These are phyloP conservation scores for Metacarcinus magister DNA, from an alignment of 2,888 invertebrate genomes.

Conservation along the genomic window DNA sequence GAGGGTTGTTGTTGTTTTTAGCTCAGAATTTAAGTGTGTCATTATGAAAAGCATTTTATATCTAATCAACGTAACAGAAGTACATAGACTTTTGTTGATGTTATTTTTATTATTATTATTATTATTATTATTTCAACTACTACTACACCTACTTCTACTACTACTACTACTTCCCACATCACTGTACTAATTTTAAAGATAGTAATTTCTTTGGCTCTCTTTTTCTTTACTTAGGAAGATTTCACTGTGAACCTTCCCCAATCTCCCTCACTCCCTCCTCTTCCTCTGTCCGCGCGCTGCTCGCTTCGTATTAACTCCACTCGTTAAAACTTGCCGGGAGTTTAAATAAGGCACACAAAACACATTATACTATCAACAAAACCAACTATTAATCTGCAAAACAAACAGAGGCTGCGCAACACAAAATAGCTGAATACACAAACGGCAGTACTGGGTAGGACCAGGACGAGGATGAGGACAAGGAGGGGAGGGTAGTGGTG, in stretches of 20 bases:
- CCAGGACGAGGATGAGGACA: background rate
- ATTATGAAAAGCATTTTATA: too few relatives aligned
- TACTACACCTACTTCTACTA: too few relatives aligned
- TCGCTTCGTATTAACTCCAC: conserved; percentile 41
- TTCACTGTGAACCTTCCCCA: background rate
- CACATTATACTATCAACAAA: conserved; percentile 48
- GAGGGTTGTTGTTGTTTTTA: too few relatives aligned
- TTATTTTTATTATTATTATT: too few relatives aligned
- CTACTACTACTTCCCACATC: too few relatives aligned
- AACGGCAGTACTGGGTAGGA: background rate
- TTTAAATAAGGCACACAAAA: conserved; percentile 48
- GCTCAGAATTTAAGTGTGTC: too few relatives aligned
- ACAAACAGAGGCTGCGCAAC: background rate
- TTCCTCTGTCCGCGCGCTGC: background rate
- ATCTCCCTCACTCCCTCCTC: background rate
- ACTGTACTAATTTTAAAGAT: too few relatives aligned
- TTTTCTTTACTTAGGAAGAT: too few relatives aligned
- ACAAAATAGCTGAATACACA: conserved; percentile 6
- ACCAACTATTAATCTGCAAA: conserved; percentile 48
- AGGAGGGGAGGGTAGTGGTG: background rate
- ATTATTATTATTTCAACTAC: too few relatives aligned
- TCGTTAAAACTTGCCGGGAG: conserved; percentile 34
- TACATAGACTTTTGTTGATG: too few relatives aligned
- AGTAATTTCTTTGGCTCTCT: too few relatives aligned
- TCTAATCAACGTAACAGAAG: too few relatives aligned